Conservation (phyloP, 2,888 invertebrate genomes). For the Chydorus sphaericus region DNA sequence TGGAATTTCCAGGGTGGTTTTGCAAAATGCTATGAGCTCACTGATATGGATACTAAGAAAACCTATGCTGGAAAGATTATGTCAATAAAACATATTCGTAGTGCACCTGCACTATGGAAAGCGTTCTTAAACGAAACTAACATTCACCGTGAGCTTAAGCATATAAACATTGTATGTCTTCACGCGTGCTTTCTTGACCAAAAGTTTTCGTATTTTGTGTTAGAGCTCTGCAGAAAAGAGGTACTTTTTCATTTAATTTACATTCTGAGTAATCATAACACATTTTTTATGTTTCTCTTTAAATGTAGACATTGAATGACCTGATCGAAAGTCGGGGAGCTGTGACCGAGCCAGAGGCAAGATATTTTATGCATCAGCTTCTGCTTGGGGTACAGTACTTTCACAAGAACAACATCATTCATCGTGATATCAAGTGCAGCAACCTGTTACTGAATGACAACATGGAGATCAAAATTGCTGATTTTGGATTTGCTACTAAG, state of each 20-base stretch:
- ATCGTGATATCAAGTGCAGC: slow-evolving; percentile 92
- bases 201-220: slow-evolving; percentile 81
- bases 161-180: slow-evolving; percentile 87
- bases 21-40: slow-evolving; percentile 95
- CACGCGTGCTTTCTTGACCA: slow-evolving; percentile 88
- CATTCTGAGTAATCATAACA: not conserved
- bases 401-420: slow-evolving; percentile 84
- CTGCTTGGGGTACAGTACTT: slow-evolving; percentile 81
- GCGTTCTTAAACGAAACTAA: slow-evolving; percentile 89
- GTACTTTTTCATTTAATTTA: slow-evolving; percentile 38
- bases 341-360: slow-evolving; percentile 91
- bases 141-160: slow-evolving; percentile 76
- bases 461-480: slow-evolving; percentile 88
- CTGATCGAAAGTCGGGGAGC: slow-evolving; percentile 88
- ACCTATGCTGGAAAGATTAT: slow-evolving; percentile 93
- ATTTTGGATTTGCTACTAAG: slow-evolving; percentile 92
- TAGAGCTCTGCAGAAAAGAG: slow-evolving; percentile 87
- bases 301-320: slow-evolving; percentile 86
- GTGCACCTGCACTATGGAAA: slow-evolving; percentile 95
- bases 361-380: slow-evolving; percentile 92
- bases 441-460: slow-evolving; percentile 93
- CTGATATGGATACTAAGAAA: slow-evolving; percentile 57
- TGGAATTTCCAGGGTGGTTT: slow-evolving; percentile 69
- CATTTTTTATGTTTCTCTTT: slow-evolving; percentile 11
- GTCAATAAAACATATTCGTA: slow-evolving; percentile 75